Evolutionary conservation across 2,797 vertebrate species (phyloP).

Genomic region (Carapus acus): DNA sequence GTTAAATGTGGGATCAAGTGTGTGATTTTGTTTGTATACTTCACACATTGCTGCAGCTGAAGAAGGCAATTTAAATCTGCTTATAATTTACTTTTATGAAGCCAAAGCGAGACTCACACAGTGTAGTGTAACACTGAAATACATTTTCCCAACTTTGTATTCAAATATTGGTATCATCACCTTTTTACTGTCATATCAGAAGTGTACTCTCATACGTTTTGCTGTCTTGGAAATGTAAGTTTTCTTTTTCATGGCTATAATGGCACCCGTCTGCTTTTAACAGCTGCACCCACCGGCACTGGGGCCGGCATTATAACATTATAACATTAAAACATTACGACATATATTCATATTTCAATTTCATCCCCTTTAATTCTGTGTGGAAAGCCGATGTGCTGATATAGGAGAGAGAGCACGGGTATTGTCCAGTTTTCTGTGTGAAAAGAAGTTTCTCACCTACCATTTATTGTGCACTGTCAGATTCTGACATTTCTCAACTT

Average conservation of each 20-base stretch:
- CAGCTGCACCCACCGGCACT: neutral
- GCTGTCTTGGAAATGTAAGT: too few relatives aligned
- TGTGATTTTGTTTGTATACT: conserved; percentile 32
- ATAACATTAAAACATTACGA: conserved; percentile 28
- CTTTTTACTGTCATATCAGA: too few relatives aligned
- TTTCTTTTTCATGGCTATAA: too few relatives aligned
- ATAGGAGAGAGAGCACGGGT: conserved; percentile 23
- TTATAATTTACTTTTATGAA: conserved; percentile 6
- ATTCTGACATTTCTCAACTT: neutral
- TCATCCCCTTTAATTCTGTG: conserved; percentile 34
- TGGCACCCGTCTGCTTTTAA: conserved; percentile 3
- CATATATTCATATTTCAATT: conserved; percentile 44
- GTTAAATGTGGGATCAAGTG: conserved; percentile 42
- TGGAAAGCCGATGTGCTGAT: too few relatives aligned
- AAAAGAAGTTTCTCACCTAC: conserved; percentile 5
- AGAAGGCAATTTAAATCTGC: conserved; percentile 14
- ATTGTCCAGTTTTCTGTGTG: conserved; percentile 24
- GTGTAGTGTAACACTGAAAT: too few relatives aligned
- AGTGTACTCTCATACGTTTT: too few relatives aligned
- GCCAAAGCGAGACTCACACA: neutral
- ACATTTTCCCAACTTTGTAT: too few relatives aligned
- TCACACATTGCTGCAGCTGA: conserved; percentile 8
- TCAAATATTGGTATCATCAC: neutral
- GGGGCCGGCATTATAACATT: conserved; percentile 4
- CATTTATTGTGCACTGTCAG: conserved; percentile 6